Conservation (phyloP, 1,140 invertebrate species). For the Protaetia brevitarsis region DNA sequence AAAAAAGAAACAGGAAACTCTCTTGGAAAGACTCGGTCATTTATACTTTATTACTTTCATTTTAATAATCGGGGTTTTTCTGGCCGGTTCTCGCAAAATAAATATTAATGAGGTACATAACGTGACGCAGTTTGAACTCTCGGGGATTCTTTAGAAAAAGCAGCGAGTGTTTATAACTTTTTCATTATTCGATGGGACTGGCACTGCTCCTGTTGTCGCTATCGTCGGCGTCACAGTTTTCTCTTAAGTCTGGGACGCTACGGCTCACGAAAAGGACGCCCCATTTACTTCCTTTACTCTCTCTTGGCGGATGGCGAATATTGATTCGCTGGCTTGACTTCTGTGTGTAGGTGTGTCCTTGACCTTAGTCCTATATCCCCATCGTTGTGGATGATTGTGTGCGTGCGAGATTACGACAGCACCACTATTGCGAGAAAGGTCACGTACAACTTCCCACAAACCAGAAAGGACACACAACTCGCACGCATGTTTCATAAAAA, state of each 20-base stretch:
- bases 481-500: slow-evolving; percentile 9
- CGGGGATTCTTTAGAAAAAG: neutral
- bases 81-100: neutral
- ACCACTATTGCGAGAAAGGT: neutral
- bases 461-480: neutral
- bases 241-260: neutral
- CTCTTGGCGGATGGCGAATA: neutral
- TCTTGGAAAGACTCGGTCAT: neutral
- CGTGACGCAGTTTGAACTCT: neutral
- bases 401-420: neutral
- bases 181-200: neutral
- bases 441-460: neutral
- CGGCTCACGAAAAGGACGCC: neutral
- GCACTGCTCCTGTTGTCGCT: neutral
- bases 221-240: neutral
- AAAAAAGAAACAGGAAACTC: neutral
- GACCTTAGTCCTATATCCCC: neutral
- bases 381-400: neutral
- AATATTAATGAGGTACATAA: neutral
- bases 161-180: neutral
- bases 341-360: neutral
- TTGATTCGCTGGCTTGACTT: too few species aligned
- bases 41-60: neutral
- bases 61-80: neutral
- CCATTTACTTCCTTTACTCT: neutral